Evolutionary conservation across 1,140 invertebrate genomes (phyloP), one percentile per base, ranked within the genome.

Genomic region (Ceratosolen solmsi): DNA sequence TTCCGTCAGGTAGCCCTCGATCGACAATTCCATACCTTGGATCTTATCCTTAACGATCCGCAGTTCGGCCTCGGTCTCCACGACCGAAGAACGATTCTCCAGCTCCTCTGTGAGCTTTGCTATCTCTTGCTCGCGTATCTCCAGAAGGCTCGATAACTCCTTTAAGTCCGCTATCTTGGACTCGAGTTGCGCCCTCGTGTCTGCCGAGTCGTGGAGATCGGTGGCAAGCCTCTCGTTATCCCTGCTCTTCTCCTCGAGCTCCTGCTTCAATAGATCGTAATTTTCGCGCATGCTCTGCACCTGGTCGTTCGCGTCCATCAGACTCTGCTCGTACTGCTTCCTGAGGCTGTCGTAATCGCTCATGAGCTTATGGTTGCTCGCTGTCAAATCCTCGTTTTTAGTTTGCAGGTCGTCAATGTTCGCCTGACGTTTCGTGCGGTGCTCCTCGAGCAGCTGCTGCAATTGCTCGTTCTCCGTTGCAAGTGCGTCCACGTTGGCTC

Each of bases 391-490:
- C 0, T 41, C 46, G 73, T 87, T 87, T 41, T 84, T 86, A 0
- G 80, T 80, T 22, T 84, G 80, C 17, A 86, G 30, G 7, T 87
- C 72, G 0, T 74, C 49, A 5, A 54, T 90, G 72, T 85, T 83
- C 68, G 84, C 84, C 46, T 85, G 86, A 74, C 87, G 89, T 70
- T 82, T 88, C 15, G 46, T 84, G 78, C 88, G 90, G 82, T 95
- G 92, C 77, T 94, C 92, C 80, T 94, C 94, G 79, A 96, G 88
- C 22, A 95, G 86, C 36, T 92, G 87, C 86, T 96, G 94, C 71
- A 97, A 88, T 83, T 96, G 94, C 82, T 95, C 94, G 86, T 95
- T 95, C 85, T 96, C 95, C 60, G 91, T 91, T 76, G 93, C 93
- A 27, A 96, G 88, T 82, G 95, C 94, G 76, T 92, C 90, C 41